A percentile compares a stretch with the other conserved stretches of the same genome.
Conservation (phyloP, 2,888 invertebrate genomes). For the Cephus pygmeus region DNA sequence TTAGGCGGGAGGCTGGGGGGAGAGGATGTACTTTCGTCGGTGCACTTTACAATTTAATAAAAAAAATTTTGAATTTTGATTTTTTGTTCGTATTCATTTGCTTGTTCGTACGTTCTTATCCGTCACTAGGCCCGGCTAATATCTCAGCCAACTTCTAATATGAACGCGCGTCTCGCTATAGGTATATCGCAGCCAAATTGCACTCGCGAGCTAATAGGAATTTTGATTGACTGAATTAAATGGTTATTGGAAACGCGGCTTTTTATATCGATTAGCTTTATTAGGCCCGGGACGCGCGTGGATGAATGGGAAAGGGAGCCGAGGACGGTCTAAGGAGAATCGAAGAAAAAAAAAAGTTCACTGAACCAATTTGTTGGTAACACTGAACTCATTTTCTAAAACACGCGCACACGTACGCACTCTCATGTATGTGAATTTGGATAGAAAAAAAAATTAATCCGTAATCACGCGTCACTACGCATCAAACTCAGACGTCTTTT, state of each 20-base stretch:
- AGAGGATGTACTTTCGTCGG: too few relatives aligned
- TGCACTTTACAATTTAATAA: too few relatives aligned
- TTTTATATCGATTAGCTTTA: conserved; percentile 58
- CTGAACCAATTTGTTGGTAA: conserved; percentile 53
- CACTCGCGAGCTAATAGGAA: conserved; percentile 62
- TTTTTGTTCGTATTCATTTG: too few relatives aligned
- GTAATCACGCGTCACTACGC: too few relatives aligned
- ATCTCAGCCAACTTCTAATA: conserved; percentile 61
- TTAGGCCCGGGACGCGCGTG: conserved; percentile 32
- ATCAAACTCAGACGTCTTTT: too few relatives aligned
- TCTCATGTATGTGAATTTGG: background rate
- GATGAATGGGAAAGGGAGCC: conserved; percentile 16
- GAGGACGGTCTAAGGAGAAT: conserved; percentile 19
- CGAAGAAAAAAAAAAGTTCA: conserved; percentile 35
- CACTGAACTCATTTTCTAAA: conserved; percentile 52
- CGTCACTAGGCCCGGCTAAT: conserved; percentile 51
- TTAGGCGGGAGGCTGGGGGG: too few relatives aligned
- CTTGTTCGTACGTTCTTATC: conserved; percentile 38
- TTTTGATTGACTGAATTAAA: conserved; percentile 66
- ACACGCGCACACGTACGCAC: conserved; percentile 9
- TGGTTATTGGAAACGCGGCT: conserved; percentile 62
- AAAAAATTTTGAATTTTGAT: too few relatives aligned
- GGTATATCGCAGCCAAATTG: conserved; percentile 53
- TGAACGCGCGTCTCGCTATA: conserved; percentile 54
- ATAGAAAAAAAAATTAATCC: too few relatives aligned